These are phyloP conservation scores for Tenthredo distinguenda DNA, from an alignment of 2,888 invertebrate species.

Conservation along the genomic window DNA sequence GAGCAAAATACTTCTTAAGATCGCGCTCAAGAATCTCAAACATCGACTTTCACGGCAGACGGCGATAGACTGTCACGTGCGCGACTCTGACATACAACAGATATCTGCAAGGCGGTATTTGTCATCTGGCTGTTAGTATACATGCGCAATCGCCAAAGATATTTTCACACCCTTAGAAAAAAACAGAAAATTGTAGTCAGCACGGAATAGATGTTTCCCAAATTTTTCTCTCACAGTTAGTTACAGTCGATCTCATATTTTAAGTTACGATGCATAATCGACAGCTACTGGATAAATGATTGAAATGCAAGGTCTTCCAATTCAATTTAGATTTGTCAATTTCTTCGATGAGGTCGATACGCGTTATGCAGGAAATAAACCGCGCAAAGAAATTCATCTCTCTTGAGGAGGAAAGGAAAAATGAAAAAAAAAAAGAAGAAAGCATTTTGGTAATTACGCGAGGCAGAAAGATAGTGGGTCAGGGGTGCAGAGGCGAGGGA, in stretches of 20 bases:
- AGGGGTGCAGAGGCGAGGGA: constrained; percentile 51
- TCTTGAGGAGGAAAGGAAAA: neutral
- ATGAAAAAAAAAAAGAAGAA: neutral
- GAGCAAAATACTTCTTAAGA: constrained; percentile 8
- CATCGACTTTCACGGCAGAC: neutral
- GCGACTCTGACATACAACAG: neutral
- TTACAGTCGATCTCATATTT: neutral
- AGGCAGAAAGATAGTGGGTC: constrained; percentile 29
- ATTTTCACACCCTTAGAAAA: neutral
- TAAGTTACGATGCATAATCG: neutral
- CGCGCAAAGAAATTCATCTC: constrained; percentile 25
- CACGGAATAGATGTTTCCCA: neutral
- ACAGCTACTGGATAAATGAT: neutral
- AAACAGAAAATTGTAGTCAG: neutral
- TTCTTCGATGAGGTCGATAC: neutral
- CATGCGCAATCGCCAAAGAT: neutral
- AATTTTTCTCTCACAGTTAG: too few species aligned
- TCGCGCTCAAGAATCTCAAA: constrained; percentile 10
- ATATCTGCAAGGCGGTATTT: neutral
- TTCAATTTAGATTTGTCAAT: neutral
- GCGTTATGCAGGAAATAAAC: constrained; percentile 8
- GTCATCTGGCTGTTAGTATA: neutral
- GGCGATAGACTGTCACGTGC: constrained; percentile 18
- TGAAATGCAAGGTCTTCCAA: neutral
- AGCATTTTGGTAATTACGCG: constrained; percentile 45